These are phyloP conservation scores for Helarctos malayanus DNA, from an alignment of 2,797 vertebrate genomes.

Conservation along the genomic window DNA sequence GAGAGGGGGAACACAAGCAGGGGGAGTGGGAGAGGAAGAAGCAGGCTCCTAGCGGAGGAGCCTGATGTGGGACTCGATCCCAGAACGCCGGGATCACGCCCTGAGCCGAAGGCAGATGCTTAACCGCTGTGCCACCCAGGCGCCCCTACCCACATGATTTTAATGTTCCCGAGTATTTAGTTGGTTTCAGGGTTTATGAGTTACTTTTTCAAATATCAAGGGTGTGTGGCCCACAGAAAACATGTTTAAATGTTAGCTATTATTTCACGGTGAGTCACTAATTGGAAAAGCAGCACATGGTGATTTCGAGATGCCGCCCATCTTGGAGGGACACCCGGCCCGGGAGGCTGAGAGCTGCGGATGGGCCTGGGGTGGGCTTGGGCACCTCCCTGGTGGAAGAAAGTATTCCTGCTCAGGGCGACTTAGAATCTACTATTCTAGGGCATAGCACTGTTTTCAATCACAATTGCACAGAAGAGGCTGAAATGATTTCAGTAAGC, in stretches of 20 bases:
- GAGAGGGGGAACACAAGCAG: too few species aligned
- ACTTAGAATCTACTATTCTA: background rate
- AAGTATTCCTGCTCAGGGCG: background rate
- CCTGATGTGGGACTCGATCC: too few species aligned
- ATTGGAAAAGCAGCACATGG: background rate
- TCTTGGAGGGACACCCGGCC: background rate
- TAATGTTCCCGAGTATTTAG: background rate
- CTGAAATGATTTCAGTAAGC: too few species aligned
- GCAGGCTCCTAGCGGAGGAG: too few species aligned
- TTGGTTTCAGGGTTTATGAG: background rate
- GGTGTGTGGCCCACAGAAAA: background rate
- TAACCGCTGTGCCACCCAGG: too few species aligned
- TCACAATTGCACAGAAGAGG: background rate
- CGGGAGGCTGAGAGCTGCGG: background rate
- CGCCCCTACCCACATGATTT: rapidly evolving
- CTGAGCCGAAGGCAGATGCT: too few species aligned
- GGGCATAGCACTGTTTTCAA: background rate
- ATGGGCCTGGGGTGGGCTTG: rapidly evolving
- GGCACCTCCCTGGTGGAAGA: background rate
- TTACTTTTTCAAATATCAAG: background rate
- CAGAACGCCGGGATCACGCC: too few species aligned
- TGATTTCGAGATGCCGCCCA: background rate
- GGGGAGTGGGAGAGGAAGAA: too few species aligned
- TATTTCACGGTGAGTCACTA: background rate
- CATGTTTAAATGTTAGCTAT: background rate